Conservation (phyloP, 2,797 vertebrate genomes). For the Anniella stebbinsi region DNA sequence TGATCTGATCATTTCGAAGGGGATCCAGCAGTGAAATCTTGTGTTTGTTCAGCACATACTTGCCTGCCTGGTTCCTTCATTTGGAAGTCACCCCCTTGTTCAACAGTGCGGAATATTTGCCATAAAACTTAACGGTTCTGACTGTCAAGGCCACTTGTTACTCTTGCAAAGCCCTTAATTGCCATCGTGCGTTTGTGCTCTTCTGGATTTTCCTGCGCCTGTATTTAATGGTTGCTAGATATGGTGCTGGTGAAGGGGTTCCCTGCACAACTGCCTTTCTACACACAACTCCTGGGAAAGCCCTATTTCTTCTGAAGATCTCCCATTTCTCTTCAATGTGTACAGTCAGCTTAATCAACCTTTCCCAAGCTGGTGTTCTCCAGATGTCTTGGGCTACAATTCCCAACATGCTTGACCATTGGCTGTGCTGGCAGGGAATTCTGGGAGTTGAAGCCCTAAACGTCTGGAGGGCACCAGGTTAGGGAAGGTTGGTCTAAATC, state of each 20-base stretch:
- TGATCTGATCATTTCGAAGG: background rate
- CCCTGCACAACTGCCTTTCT: background rate
- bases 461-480: no score
- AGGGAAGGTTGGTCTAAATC: background rate
- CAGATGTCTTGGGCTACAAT: no score
- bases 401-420: no score
- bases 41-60: constrained; percentile 3
- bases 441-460: no score
- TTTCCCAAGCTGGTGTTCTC: background rate
- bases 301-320: background rate
- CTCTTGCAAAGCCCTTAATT: background rate
- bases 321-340: background rate
- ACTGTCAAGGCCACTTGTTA: background rate
- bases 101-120: background rate
- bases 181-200: background rate
- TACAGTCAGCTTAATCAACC: background rate
- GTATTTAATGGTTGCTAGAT: background rate
- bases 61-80: background rate
- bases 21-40: constrained; percentile 1
- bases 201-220: background rate
- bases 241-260: background rate
- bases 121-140: background rate
- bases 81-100: no score
- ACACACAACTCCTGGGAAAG: background rate
- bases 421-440: no score